These are phyloP conservation scores for Hemicentrotus pulcherrimus DNA, from an alignment of 35 echinoderm and acorn worm species.

Conservation along the genomic window DNA sequence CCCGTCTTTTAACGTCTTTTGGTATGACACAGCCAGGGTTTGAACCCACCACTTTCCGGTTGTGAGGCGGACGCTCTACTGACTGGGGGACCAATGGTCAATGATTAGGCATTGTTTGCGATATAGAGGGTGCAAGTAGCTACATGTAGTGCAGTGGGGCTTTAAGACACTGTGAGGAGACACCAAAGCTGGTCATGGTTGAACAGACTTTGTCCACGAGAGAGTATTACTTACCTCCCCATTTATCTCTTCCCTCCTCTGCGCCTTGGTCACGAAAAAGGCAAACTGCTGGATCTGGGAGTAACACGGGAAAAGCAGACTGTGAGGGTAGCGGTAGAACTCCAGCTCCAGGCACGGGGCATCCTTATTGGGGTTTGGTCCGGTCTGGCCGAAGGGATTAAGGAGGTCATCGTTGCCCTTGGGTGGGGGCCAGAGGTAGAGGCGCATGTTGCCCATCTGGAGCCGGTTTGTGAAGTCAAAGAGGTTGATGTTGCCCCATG, in stretches of 20 bases:
- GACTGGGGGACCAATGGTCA: no score
- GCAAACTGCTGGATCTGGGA: conserved; percentile 88
- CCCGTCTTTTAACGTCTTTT: no score
- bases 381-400: conserved; percentile 89
- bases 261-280: conserved; percentile 53
- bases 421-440: conserved; percentile 95
- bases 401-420: conserved; percentile 90
- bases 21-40: no score
- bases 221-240: neutral
- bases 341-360: conserved; percentile 95
- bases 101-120: no score
- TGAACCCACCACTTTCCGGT: no score
- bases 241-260: neutral
- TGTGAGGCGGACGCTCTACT: no score
- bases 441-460: conserved; percentile 88
- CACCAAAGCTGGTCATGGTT: neutral
- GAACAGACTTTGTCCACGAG: neutral
- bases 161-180: no score
- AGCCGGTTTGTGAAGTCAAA: conserved; percentile 98
- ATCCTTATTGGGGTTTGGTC: conserved; percentile 96
- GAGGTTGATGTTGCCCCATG: conserved; percentile 96
- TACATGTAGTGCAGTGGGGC: no score
- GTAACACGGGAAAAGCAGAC: conserved; percentile 80
- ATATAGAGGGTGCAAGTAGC: no score
- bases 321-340: conserved; percentile 80